These are phyloP conservation scores for Ligdia adustata DNA, from an alignment of 2,888 invertebrate species.

Conservation along the genomic window DNA sequence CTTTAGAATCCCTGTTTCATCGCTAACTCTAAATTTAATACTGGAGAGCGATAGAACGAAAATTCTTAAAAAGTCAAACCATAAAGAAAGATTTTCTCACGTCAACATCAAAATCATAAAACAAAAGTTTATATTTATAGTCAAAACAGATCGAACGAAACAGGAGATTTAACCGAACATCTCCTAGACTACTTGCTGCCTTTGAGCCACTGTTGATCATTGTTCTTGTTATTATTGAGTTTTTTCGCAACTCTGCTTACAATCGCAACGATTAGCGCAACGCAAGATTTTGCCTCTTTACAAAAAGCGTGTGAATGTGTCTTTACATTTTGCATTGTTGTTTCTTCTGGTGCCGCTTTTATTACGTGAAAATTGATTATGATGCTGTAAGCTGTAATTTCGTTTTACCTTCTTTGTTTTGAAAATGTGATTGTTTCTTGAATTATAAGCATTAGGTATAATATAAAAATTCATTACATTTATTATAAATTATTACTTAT, in stretches of 20 bases:
- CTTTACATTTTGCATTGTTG: slow-evolving; percentile 5
- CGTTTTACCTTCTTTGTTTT: slow-evolving; percentile 9
- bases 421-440: neutral
- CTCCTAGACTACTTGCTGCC: slow-evolving; percentile 28
- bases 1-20: no score
- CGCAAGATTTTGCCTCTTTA: slow-evolving; percentile 14
- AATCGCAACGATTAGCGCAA: slow-evolving; percentile 20
- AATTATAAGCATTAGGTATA: neutral
- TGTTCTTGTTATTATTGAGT: slow-evolving; percentile 54
- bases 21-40: no score
- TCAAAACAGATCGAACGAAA: no score
- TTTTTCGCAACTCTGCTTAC: slow-evolving; percentile 49
- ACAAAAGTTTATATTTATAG: no score
- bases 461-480: no score
- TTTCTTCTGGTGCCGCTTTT: slow-evolving; percentile 4
- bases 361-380: slow-evolving; percentile 22
- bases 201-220: slow-evolving; percentile 43
- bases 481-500: no score
- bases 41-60: no score
- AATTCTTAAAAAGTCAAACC: no score
- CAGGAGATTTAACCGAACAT: no score
- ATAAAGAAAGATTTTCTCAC: no score
- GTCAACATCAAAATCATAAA: no score
- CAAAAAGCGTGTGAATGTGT: slow-evolving; percentile 16
- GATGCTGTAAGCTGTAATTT: slow-evolving; percentile 8